phyloP scores from a whole-genome alignment of 2,113 vertebrate genomes.

The Oceanodroma tethys region DNA sequence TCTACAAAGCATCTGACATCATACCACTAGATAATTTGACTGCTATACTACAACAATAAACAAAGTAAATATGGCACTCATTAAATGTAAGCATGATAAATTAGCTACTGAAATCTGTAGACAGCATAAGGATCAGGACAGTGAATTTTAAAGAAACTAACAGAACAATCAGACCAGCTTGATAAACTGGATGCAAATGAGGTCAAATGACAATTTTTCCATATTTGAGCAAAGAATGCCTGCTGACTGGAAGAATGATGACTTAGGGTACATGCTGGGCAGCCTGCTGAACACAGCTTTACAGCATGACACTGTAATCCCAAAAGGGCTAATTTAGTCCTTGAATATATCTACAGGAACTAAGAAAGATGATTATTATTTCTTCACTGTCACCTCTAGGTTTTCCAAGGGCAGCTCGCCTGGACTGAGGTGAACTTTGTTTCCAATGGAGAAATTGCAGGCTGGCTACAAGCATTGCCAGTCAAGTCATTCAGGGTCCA shows the following conservation, averaged over 20 bases:
- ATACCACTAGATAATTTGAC: background rate
- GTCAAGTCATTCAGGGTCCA: background rate
- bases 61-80: background rate
- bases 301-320: background rate
- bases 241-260: background rate
- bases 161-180: background rate
- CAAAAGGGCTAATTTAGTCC: background rate
- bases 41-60: background rate
- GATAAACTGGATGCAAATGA: background rate
- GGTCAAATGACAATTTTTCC: background rate
- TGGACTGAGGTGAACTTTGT: background rate
- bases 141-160: background rate
- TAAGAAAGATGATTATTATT: background rate
- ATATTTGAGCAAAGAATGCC: background rate
- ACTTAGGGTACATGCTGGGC: background rate
- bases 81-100: background rate
- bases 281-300: background rate
- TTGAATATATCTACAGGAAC: background rate
- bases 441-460: background rate
- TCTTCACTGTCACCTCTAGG: accelerated
- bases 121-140: background rate
- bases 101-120: background rate
- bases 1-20: background rate
- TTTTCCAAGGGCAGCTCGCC: background rate
- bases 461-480: background rate